Evolutionary conservation across 2,888 invertebrate species (phyloP), one percentile per base, ranked within the genome.

Genomic region (Bhutanitis thaidina): DNA sequence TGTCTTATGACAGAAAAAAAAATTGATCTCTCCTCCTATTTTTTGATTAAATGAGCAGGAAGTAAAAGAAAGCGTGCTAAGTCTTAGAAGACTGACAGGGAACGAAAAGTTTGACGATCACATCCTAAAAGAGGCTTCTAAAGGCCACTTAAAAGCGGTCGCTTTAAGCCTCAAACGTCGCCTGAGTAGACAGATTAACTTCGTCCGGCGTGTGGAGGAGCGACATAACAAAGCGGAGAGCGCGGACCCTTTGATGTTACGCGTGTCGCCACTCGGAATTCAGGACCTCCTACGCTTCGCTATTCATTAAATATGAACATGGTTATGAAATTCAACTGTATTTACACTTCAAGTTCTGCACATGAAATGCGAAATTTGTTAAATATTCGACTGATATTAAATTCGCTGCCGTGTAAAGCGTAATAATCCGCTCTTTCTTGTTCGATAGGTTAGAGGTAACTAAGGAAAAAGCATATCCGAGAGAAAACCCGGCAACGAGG

Each of bases 161-260:
- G 32, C 29, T 29, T 27, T 16, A 48, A 48, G 40, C 44, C 44
- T 32, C 32, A 4, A 9, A 49, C 27, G 9, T 49, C 36, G 15
- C 40, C 43, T 40, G 35, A 40, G 49, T 44, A 35, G 45, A n/a
- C 15, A 29, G 53, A 53, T 49, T 45, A 53, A 53, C 49, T 40
- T 40, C 13, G 40, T 37, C 40, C 40, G 25, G 44, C 15, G 43
- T 52, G 41, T n/a, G 30, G 15, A 27, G 15, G 36, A 44, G 12
- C n/a, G 27, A 34, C 27, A 27, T 36, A 36, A 41, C 48, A 41
- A 48, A 41, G 48, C 12, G 12, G 14, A 13, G 9, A 34, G 35
- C 7, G n/a, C 27, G 37, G 27, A 1, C n/a, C 16, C 29, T 41
- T 41, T 48, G 36, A 30, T 36, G 41, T 40, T 14, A 14, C 15